phyloP scores from a whole-genome alignment of 2,888 invertebrate species.

The Philhelius pedissequus region DNA sequence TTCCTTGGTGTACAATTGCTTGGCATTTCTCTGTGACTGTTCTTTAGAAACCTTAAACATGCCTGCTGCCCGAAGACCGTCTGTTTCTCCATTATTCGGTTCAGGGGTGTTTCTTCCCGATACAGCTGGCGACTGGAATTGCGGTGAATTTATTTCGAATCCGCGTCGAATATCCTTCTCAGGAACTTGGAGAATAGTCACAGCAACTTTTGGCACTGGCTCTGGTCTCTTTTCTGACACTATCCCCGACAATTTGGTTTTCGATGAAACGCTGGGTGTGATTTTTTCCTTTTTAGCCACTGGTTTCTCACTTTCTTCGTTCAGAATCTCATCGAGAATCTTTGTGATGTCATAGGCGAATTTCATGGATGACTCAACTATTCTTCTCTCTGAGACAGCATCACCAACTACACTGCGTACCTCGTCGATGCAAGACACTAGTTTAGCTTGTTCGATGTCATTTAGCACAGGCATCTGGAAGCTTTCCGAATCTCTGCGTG shows the following conservation, averaged over 20 bases:
- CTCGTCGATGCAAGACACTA: conserved; percentile 91
- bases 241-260: conserved; percentile 73
- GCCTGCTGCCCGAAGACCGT: conserved; percentile 21
- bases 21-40: conserved; percentile 79
- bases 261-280: conserved; percentile 47
- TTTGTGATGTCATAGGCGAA: conserved; percentile 86
- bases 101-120: conserved; percentile 82
- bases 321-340: conserved; percentile 86
- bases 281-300: conserved; percentile 68
- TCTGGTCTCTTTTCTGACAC: conserved; percentile 71
- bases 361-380: conserved; percentile 86
- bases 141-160: conserved; percentile 80
- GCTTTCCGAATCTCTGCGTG: conserved; percentile 77
- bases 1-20: conserved; percentile 84
- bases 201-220: conserved; percentile 42
- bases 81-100: conserved; percentile 71
- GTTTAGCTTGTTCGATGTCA: conserved; percentile 85
- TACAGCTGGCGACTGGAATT: conserved; percentile 84
- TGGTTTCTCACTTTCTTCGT: conserved; percentile 76
- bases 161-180: conserved; percentile 74
- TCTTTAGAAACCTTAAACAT: conserved; percentile 76
- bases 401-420: conserved; percentile 90
- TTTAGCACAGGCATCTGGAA: conserved; percentile 80
- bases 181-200: conserved; percentile 69
- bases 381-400: conserved; percentile 84